Conservation (phyloP, 2,797 vertebrate genomes). For the Halcyon smyrnensis region DNA sequence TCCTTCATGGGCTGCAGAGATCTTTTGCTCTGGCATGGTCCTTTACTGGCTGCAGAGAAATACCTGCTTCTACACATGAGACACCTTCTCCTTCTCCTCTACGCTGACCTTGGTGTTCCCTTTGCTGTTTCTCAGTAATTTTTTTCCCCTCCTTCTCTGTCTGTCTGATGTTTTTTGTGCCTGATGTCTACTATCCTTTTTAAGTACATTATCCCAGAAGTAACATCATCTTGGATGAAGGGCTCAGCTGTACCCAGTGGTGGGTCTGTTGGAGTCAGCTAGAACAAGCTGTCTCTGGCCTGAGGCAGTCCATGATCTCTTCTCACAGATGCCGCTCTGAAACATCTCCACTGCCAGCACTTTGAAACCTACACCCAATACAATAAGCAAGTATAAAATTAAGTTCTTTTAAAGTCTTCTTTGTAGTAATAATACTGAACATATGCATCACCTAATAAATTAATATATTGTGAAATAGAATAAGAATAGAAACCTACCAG, state of each 20-base stretch:
- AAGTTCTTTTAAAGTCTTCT: background rate
- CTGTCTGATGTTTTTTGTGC: background rate
- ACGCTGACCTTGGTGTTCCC: background rate
- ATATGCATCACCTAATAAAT: background rate
- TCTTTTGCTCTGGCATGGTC: background rate
- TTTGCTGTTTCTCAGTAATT: background rate
- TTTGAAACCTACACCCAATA: background rate
- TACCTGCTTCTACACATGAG: background rate
- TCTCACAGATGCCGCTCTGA: background rate
- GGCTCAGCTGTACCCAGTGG: background rate
- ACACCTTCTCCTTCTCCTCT: background rate
- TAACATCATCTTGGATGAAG: background rate
- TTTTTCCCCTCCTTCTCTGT: background rate
- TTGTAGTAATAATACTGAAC: background rate
- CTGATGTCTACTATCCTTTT: background rate
- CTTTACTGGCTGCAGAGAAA: background rate
- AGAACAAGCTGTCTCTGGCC: background rate
- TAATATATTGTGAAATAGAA: background rate
- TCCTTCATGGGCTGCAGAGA: background rate
- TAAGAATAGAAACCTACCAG: background rate
- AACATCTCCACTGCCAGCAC: background rate
- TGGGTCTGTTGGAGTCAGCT: fast-evolving
- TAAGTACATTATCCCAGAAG: background rate
- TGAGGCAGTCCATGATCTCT: background rate
- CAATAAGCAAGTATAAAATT: background rate